Conservation (phyloP, 2,888 invertebrate genomes). For the Leptarthrus brevirostris region DNA sequence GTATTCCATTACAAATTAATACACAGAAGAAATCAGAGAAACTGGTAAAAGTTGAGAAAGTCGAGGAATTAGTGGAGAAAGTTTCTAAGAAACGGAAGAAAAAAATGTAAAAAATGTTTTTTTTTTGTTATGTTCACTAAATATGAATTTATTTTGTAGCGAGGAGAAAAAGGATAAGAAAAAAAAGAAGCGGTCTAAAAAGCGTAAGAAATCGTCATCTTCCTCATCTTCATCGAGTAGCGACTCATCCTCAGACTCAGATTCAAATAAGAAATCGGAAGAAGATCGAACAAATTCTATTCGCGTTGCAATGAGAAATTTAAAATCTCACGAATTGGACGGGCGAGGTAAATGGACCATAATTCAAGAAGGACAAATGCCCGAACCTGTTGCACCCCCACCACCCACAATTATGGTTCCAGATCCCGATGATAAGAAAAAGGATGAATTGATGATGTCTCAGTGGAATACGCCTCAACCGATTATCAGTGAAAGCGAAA, state of each 20-base stretch:
- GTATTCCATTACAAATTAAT: constrained; percentile 55
- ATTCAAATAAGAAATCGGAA: constrained; percentile 48
- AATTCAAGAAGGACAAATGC: constrained; percentile 66
- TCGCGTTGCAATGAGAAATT: constrained; percentile 75
- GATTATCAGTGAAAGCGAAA: constrained; percentile 70
- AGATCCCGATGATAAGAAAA: constrained; percentile 59
- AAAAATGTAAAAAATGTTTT: constrained; percentile 67
- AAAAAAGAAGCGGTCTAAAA: constrained; percentile 68
- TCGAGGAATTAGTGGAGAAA: constrained; percentile 65
- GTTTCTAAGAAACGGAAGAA: constrained; percentile 74
- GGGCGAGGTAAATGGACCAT: constrained; percentile 66
- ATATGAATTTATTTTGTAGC: constrained; percentile 51
- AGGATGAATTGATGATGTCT: constrained; percentile 70
- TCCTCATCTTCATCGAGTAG: constrained; percentile 57
- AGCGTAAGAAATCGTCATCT: constrained; percentile 64
- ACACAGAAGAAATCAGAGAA: constrained; percentile 52
- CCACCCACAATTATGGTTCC: constrained; percentile 56
- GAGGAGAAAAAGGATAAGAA: constrained; percentile 68
- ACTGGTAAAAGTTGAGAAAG: constrained; percentile 68
- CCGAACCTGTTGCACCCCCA: constrained; percentile 31
- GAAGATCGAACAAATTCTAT: constrained; percentile 72
- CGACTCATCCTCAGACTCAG: constrained; percentile 58
- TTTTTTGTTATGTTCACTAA: not conserved
- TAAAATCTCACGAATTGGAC: constrained; percentile 66
- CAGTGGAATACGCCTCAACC: constrained; percentile 72